Evolutionary conservation across 2,888 invertebrate species (phyloP).

Genomic region (Cheilosia vulpina): DNA sequence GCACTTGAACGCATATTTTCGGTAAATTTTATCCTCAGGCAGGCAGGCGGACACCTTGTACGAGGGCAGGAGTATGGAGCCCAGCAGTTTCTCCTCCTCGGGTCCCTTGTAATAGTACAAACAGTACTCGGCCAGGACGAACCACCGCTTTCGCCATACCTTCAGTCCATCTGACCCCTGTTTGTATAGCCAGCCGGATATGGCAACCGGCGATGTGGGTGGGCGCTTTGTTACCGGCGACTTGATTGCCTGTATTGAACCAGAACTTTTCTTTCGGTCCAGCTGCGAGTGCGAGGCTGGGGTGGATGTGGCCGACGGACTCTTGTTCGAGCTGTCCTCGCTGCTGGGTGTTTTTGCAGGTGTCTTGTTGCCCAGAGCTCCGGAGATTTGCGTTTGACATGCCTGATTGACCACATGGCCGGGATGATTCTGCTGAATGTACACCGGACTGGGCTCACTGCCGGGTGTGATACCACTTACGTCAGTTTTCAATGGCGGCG

Average conservation of each 20-base stretch:
- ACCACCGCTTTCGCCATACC: constrained; percentile 97
- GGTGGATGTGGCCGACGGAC: constrained; percentile 77
- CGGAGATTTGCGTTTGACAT: constrained; percentile 83
- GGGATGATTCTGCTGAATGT: constrained; percentile 83
- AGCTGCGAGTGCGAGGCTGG: constrained; percentile 78
- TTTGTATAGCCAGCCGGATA: constrained; percentile 95
- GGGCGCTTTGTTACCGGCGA: constrained; percentile 94
- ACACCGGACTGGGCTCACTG: constrained; percentile 82
- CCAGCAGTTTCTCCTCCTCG: constrained; percentile 94
- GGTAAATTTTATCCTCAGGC: constrained; percentile 92
- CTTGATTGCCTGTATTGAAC: constrained; percentile 87
- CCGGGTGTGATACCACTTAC: constrained; percentile 79
- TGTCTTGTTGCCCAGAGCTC: constrained; percentile 77
- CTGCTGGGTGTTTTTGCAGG: constrained; percentile 80
- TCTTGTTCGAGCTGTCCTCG: constrained; percentile 80
- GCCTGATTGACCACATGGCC: constrained; percentile 83
- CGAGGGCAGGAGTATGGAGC: constrained; percentile 95
- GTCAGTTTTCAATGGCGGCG: constrained; percentile 76
- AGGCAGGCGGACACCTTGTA: constrained; percentile 94
- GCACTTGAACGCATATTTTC: constrained; percentile 95
- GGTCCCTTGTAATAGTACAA: constrained; percentile 97
- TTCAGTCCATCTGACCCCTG: constrained; percentile 96
- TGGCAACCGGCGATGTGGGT: constrained; percentile 92
- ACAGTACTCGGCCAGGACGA: constrained; percentile 96
- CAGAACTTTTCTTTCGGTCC: constrained; percentile 83